A percentile compares a stretch with the other conserved stretches of the same genome.
Conservation (phyloP, 2,113 vertebrate genomes). For the Oryzias curvinotus region DNA sequence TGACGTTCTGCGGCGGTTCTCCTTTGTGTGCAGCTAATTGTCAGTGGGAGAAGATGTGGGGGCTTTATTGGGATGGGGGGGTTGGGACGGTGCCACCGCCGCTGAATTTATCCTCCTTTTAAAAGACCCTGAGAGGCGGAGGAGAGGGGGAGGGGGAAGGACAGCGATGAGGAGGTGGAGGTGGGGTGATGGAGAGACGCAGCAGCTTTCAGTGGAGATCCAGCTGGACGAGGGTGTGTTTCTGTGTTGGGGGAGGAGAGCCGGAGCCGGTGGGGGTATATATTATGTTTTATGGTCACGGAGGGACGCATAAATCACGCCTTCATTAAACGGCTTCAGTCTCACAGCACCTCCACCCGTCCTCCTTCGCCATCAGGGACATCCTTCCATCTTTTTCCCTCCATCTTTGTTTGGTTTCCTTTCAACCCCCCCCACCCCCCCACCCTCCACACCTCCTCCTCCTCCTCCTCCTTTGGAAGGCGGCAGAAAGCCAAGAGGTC, state of each 20-base stretch:
- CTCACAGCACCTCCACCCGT: constrained; percentile 28
- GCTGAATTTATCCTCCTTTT: constrained; percentile 55
- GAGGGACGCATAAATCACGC: constrained; percentile 72
- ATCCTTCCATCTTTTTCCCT: constrained; percentile 16
- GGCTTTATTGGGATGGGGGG: constrained; percentile 62
- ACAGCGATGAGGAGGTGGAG: constrained; percentile 44
- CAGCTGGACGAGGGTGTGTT: constrained; percentile 14
- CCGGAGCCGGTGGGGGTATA: constrained; percentile 55
- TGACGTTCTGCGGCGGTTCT: not conserved
- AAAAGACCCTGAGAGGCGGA: constrained; percentile 42
- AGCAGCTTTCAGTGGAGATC: constrained; percentile 38
- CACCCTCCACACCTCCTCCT: not conserved
- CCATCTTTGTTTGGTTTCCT: not conserved
- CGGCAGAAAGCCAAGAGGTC: constrained; percentile 39
- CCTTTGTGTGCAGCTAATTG: constrained; percentile 49
- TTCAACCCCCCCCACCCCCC: not conserved
- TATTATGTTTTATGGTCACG: constrained; percentile 71
- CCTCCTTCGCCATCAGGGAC: constrained; percentile 11
- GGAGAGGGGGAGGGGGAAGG: constrained; percentile 28
- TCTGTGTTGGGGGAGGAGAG: constrained; percentile 40
- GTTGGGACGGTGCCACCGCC: constrained; percentile 46
- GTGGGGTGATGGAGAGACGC: constrained; percentile 31
- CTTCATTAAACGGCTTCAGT: constrained; percentile 70
- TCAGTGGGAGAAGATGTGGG: constrained; percentile 27
- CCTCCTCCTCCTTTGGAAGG: not conserved